phyloP scores from a whole-genome alignment of 2,888 invertebrate genomes.

The Orthosia gracilis region DNA sequence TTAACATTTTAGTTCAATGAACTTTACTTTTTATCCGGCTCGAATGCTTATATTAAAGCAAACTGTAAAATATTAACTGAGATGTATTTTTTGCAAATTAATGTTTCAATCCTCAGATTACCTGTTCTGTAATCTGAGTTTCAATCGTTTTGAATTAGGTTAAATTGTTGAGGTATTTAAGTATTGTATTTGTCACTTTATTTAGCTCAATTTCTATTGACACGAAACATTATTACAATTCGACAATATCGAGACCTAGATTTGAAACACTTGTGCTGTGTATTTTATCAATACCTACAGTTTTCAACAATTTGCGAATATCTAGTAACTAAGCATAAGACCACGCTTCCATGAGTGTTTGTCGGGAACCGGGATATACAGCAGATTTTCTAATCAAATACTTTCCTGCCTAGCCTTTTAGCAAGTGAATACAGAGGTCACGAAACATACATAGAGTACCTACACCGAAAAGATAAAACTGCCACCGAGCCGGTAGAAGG shows the following conservation, averaged over 20 bases:
- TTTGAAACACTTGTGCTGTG: constrained; percentile 1
- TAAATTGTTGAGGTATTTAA: background rate
- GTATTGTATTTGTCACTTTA: background rate
- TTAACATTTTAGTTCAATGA: background rate
- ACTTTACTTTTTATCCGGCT: constrained; percentile 11
- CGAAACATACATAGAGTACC: background rate
- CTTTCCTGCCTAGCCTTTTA: no score
- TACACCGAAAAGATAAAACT: background rate
- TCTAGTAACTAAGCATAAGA: background rate
- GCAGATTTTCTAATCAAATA: background rate
- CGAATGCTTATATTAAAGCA: background rate
- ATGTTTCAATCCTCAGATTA: background rate
- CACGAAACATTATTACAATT: background rate
- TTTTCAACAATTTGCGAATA: background rate
- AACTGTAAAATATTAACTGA: background rate
- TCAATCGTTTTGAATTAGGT: background rate
- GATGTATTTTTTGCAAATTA: background rate
- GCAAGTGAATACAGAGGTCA: no score
- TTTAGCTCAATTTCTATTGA: background rate
- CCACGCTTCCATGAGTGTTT: no score
- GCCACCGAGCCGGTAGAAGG: no score
- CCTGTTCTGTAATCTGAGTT: no score
- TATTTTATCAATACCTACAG: background rate
- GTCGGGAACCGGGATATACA: background rate
- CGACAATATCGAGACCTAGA: background rate